Evolutionary conservation across 2,797 vertebrate species (phyloP), one percentile per base, ranked within the genome.

Genomic region (Myoxocephalus aenaeus): DNA sequence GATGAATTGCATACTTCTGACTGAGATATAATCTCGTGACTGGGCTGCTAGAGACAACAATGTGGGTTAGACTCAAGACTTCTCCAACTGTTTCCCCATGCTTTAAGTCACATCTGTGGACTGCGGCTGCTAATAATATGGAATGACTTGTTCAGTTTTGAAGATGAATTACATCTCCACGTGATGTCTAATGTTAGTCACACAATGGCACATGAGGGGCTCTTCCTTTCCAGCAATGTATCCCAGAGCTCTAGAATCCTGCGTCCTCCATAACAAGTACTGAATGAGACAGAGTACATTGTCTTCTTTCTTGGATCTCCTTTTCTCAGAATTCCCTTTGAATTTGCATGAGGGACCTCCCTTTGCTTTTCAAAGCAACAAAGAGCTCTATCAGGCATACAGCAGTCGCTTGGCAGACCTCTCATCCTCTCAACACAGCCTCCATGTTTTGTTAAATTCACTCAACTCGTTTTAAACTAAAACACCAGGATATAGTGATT

Each of bases 361-460:
- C 77, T 84, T 77, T 85, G 79, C 86, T 87, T 82, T 83, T 90
- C 74, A 72, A 15, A 81, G 81, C 75, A 82, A 91, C 90, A 90
- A 89, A 89, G 87, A 88, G 70, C 80, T 85, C 82, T 80, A 77
- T 86, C 72, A 85, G 72, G 62, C 83, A 71, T 75, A 58, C 68
- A 79, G 79, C 81, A 70, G 75, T 79, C 25, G 40, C 80, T 86
- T 88, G 87, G 89, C 85, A 88, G 74, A 70, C 77, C 76, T 76
- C 51, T 73, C 81, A 77, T 72, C 58, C 80, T 82, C 76, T 67
- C 61, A 54, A 70, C 58, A 70, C 57, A 72, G 78, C 65, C 84
- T 90, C 84, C 79, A 70, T 86, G 83, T 87, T 54, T 51, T 83
- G 82, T 88, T 80, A 87, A 50, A 84, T 85, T 82, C 78, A 79